phyloP scores from a whole-genome alignment of 2,797 vertebrate genomes.

The Sphenopsis melanotis region DNA sequence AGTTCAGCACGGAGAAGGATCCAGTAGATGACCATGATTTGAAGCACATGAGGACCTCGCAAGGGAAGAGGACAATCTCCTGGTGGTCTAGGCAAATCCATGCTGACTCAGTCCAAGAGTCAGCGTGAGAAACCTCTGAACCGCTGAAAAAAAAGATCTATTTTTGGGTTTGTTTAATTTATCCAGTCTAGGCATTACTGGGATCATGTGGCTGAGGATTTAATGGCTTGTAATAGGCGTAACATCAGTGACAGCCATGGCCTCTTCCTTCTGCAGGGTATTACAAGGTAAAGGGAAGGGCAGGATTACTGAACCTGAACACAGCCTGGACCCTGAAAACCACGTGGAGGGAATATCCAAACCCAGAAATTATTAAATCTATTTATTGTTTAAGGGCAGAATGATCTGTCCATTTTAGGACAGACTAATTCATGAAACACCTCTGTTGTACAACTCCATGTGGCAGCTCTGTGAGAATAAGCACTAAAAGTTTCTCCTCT shows the following conservation, averaged over 20 bases:
- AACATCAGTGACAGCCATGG: neutral
- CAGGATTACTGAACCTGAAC: neutral
- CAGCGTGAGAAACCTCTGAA: neutral
- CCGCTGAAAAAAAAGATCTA: neutral
- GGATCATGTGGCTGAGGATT: neutral
- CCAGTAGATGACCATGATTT: neutral
- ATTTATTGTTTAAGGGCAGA: neutral
- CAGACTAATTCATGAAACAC: neutral
- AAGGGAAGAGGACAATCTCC: neutral
- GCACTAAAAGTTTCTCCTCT: neutral
- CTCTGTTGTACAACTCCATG: neutral
- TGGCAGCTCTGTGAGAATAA: neutral
- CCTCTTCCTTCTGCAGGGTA: neutral
- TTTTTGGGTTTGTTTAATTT: neutral
- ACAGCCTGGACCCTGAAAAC: neutral
- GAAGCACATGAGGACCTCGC: neutral
- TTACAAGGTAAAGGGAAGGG: neutral
- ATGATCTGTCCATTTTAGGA: neutral
- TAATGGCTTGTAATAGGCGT: neutral
- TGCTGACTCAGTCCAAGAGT: rapidly evolving
- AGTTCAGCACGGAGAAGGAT: neutral
- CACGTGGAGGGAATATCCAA: rapidly evolving
- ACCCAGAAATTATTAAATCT: neutral
- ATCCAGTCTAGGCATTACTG: neutral
- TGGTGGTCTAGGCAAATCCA: neutral